Evolutionary conservation across 2,888 invertebrate genomes (phyloP).

Genomic region (Parelbella ahira): DNA sequence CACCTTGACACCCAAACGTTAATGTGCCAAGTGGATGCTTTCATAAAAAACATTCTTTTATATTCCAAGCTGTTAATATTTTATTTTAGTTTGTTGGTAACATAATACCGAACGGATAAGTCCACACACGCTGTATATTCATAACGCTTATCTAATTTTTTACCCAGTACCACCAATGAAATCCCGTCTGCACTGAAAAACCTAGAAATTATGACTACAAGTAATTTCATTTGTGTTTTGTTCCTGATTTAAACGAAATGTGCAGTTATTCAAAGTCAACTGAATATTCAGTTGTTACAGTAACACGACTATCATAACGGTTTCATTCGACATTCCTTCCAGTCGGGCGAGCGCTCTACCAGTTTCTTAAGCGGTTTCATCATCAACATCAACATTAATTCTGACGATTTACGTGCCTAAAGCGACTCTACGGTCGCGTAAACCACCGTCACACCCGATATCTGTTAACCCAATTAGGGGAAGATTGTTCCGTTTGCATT

Average conservation of each 20-base stretch:
- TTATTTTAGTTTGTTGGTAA: conserved; percentile 7
- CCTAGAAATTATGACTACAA: too few species aligned
- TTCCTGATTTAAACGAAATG: too few species aligned
- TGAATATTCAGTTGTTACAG: conserved; percentile 7
- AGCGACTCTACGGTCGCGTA: too few species aligned
- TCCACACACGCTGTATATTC: too few species aligned
- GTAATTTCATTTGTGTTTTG: too few species aligned
- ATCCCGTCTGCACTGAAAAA: too few species aligned
- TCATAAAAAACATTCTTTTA: conserved; percentile 17
- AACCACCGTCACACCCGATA: too few species aligned
- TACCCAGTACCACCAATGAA: too few species aligned
- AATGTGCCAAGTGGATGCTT: conserved; percentile 13
- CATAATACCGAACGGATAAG: not conserved
- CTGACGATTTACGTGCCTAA: conserved; percentile 12
- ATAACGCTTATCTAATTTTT: too few species aligned
- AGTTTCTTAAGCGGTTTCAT: conserved; percentile 14
- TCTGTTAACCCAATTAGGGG: conserved; percentile 30
- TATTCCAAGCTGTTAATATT: conserved; percentile 4
- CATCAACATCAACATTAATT: too few species aligned
- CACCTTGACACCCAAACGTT: conserved; percentile 14
- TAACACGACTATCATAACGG: conserved; percentile 3
- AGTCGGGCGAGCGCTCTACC: not conserved
- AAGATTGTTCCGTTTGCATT: conserved; percentile 14
- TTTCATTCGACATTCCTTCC: not conserved
- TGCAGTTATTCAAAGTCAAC: too few species aligned